phyloP scores from a whole-genome alignment of 2,113 vertebrate genomes.

The Dryoscopus gambensis region DNA sequence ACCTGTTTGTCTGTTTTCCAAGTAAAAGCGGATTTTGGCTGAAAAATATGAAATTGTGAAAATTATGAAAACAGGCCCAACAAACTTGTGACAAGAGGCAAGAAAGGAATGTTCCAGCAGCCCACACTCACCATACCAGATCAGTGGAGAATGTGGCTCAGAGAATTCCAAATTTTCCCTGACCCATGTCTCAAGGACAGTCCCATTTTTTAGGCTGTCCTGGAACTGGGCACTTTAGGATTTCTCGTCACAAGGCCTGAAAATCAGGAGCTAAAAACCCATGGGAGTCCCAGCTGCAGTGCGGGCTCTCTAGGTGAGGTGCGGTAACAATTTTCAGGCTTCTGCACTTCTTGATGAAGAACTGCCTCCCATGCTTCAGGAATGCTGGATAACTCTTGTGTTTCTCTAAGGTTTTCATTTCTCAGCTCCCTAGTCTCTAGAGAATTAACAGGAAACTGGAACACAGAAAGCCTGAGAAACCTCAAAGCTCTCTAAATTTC shows the following conservation, averaged over 20 bases:
- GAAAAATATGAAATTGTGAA: neutral
- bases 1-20: neutral
- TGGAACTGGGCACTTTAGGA: neutral
- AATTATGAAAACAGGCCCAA: neutral
- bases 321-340: neutral
- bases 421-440: neutral
- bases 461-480: neutral
- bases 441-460: neutral
- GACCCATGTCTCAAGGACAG: neutral
- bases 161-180: neutral
- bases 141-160: neutral
- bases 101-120: neutral
- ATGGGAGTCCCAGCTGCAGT: neutral
- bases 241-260: neutral
- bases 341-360: neutral
- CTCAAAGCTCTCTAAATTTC: neutral
- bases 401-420: neutral
- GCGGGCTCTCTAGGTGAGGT: neutral
- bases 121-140: neutral
- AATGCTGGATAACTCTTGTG: neutral
- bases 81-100: neutral
- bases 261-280: neutral
- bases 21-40: neutral
- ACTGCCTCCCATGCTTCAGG: neutral
- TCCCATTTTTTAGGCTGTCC: neutral